Conservation (phyloP, 2,113 vertebrate genomes). For the Oncorhynchus tshawytscha region DNA sequence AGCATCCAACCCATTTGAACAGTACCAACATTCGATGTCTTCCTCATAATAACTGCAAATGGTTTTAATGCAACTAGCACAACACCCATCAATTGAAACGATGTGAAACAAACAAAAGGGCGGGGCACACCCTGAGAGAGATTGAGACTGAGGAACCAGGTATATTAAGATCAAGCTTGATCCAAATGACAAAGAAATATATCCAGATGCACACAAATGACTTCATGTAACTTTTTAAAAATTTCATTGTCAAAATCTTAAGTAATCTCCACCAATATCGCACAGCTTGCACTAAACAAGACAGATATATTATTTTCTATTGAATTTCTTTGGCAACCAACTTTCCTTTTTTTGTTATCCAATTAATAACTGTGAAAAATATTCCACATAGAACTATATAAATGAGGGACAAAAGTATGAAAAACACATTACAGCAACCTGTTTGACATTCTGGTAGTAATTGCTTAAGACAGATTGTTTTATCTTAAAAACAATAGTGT, state of each 20-base stretch:
- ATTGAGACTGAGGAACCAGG: no score
- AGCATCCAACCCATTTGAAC: no score
- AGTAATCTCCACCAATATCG: constrained; percentile 12
- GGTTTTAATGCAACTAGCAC: no score
- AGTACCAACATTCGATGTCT: no score
- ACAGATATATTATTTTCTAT: not conserved
- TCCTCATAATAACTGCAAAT: no score
- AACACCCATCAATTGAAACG: no score
- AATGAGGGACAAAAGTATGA: constrained; percentile 12
- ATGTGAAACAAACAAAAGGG: no score
- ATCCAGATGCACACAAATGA: not conserved
- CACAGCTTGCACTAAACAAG: constrained; percentile 11
- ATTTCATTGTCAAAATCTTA: constrained; percentile 23
- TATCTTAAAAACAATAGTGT: constrained; percentile 48
- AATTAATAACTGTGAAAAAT: constrained; percentile 10
- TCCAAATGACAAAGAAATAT: not conserved
- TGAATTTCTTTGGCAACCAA: constrained; percentile 19
- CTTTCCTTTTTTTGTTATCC: not conserved
- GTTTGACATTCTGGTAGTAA: constrained; percentile 53
- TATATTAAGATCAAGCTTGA: no score
- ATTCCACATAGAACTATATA: not conserved
- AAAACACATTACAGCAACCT: not conserved
- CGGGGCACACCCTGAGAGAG: no score
- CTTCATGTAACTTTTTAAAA: not conserved
- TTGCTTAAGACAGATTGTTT: constrained; percentile 56